Evolutionary conservation across 2,797 vertebrate genomes (phyloP), one percentile per base, ranked within the genome.

Genomic region (Urophycis tenuis): DNA sequence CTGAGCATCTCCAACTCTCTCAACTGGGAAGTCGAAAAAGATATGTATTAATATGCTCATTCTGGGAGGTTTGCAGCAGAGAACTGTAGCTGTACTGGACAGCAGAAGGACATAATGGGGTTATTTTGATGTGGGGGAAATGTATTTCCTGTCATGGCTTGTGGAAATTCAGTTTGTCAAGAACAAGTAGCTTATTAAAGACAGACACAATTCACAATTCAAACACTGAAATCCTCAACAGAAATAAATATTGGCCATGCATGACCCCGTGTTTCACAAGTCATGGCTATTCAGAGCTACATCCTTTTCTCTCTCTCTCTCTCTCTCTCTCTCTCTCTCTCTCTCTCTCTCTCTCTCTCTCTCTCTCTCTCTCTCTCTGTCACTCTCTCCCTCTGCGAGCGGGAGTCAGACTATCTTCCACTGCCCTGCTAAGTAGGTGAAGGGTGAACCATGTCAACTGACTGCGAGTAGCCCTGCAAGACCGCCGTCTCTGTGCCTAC

Each of bases 391-490:
- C 25, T 29, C 60, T 29, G 12, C 60, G 12, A 29, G 3, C 29
- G 25, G 25, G 7, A 67, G 60, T 67, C 60, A 29, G 3, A 19
- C 41, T 45, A 17, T 22, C n/a, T n/a, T 67, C 31, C 69, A 32
- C 30, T 31, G 14, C 5, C 5, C 69, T 33, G 69, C 69, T 29
- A 45, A 73, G 36, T 36, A 39, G 72, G 72, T 30, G 36, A 73
- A 45, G 36, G 36, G 72, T 73, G 72, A 73, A 73, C 45, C 29
- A 41, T 41, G 72, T 73, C 72, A 41, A 29, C 25, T 39, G 34
- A 73, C 72, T n/a, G 15, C 72, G 6, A 73, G 35, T 39, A n/a
- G 29, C 11, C n/a, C n/a, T n/a, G 35, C 15, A 14, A 30, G 36
- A 19, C 60, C 7, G 25, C 3, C 9, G 11, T 29, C 60, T 67